Conservation (phyloP, 1,140 invertebrate genomes). For the Condylostylus longicornis region DNA sequence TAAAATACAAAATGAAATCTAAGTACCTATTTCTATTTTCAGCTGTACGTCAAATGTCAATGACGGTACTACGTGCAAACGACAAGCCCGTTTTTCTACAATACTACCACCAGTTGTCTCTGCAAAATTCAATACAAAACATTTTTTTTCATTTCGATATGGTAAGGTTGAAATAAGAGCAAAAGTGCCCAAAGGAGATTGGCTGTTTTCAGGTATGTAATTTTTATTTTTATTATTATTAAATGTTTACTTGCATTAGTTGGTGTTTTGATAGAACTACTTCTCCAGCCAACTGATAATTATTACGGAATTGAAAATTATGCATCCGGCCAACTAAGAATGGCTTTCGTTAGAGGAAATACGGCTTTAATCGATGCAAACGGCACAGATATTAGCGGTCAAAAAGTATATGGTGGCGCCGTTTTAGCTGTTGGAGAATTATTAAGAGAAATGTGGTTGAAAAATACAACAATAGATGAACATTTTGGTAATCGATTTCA, state of each 20-base stretch:
- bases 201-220: constrained; percentile 52
- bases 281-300: constrained; percentile 32
- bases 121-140: constrained; percentile 47
- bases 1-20: background rate
- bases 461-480: constrained; percentile 9
- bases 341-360: constrained; percentile 37
- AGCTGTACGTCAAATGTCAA: constrained; percentile 43
- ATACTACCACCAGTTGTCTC: constrained; percentile 53
- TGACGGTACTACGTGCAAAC: constrained; percentile 34
- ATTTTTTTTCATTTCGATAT: constrained; percentile 51
- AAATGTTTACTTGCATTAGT: no score
- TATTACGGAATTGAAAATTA: constrained; percentile 36
- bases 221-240: no score
- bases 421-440: constrained; percentile 21
- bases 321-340: constrained; percentile 36
- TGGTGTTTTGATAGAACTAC: no score
- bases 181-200: constrained; percentile 59
- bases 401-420: constrained; percentile 26
- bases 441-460: constrained; percentile 16
- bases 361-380: constrained; percentile 22
- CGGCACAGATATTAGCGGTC: constrained; percentile 17
- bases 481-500: constrained; percentile 43
- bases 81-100: constrained; percentile 32
- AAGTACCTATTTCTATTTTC: background rate
- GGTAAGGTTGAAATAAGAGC: constrained; percentile 61